phyloP scores from a whole-genome alignment of 2,113 vertebrate genomes.

The Eulemur rufifrons region DNA sequence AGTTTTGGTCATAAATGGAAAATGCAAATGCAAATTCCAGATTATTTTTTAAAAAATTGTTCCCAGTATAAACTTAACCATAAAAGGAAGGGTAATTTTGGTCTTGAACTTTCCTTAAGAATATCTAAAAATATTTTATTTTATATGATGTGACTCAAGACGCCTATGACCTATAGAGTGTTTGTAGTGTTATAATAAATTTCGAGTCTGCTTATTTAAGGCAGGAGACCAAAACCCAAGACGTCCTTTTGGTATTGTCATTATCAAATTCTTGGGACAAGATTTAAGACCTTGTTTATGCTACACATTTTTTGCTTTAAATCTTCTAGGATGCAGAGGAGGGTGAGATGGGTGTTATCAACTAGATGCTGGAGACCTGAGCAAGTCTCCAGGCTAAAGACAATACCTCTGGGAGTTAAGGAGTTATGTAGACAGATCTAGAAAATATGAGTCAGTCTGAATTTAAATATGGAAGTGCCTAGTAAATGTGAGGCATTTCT shows the following conservation, averaged over 20 bases:
- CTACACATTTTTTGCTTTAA: slow-evolving; percentile 58
- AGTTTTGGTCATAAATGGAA: slow-evolving; percentile 68
- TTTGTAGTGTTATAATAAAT: slow-evolving; percentile 75
- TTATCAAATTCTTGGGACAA: slow-evolving; percentile 77
- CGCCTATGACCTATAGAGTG: slow-evolving; percentile 67
- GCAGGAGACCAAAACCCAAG: slow-evolving; percentile 52
- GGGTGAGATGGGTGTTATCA: background rate
- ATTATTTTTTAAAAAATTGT: slow-evolving; percentile 39
- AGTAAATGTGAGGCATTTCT: slow-evolving; percentile 56
- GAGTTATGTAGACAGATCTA: slow-evolving; percentile 15
- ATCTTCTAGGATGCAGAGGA: slow-evolving; percentile 51
- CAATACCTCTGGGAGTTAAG: background rate
- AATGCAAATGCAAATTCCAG: slow-evolving; percentile 64
- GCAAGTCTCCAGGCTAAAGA: slow-evolving; percentile 51
- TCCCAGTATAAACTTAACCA: slow-evolving; percentile 50
- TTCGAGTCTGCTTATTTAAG: slow-evolving; percentile 62
- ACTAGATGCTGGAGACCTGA: slow-evolving; percentile 66
- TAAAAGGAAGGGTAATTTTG: slow-evolving; percentile 72
- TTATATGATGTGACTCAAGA: slow-evolving; percentile 77
- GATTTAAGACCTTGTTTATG: slow-evolving; percentile 70
- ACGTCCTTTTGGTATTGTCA: slow-evolving; percentile 60
- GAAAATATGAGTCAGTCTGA: slow-evolving; percentile 42
- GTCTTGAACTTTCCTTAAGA: slow-evolving; percentile 79
- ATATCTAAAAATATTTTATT: slow-evolving; percentile 81
- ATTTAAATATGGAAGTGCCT: slow-evolving; percentile 65